Conservation (phyloP, 2,113 vertebrate species). For the Tragelaphus buxtoni region DNA sequence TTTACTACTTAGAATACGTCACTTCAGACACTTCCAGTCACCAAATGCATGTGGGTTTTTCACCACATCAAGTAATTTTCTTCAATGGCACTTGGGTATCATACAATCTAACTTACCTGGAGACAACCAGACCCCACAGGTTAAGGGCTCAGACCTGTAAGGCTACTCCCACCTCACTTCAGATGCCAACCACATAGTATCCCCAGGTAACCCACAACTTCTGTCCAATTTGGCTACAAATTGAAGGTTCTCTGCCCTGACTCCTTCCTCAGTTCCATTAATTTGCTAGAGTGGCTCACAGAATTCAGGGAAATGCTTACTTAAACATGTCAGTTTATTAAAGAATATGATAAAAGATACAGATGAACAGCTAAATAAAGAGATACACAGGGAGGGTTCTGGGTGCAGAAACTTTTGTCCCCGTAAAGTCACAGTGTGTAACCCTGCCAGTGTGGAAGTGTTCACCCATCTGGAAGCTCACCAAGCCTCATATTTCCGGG, state of each 20-base stretch:
- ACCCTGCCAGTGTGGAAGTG: no score
- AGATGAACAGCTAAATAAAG: not conserved
- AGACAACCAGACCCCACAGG: not conserved
- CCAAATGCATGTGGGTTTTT: not conserved
- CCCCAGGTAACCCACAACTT: not conserved
- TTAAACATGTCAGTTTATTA: not conserved
- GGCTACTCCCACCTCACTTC: not conserved
- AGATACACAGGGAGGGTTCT: not conserved
- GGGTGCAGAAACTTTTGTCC: not conserved
- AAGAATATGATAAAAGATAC: not conserved
- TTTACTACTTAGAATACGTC: not conserved
- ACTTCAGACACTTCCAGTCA: not conserved
- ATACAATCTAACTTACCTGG: not conserved
- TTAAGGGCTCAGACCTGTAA: not conserved
- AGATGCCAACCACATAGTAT: not conserved
- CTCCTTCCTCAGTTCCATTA: fast-evolving
- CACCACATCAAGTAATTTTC: not conserved
- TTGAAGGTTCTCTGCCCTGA: not conserved
- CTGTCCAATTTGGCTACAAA: not conserved
- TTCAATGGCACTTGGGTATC: not conserved
- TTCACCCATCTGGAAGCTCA: not conserved
- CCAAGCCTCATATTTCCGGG: not conserved
- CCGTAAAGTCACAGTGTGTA: fast-evolving
- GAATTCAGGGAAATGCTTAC: not conserved
- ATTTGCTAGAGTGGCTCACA: not conserved